Evolutionary conservation across 2,113 vertebrate species (phyloP).

Genomic region (Pterocles burchelli): DNA sequence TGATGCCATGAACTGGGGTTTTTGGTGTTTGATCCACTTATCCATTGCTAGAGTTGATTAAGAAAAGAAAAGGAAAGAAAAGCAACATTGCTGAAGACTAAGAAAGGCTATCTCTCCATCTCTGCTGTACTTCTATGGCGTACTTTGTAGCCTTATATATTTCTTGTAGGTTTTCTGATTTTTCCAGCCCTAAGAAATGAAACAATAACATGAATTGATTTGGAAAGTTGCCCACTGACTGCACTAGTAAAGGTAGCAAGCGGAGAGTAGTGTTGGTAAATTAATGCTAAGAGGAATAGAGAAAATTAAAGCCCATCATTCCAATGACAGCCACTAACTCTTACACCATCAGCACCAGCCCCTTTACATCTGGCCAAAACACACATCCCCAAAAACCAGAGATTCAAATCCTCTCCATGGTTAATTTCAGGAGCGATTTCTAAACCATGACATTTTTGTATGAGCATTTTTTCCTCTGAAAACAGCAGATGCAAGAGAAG

Average conservation of each 20-base stretch:
- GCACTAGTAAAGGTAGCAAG: background rate
- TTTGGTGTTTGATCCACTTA: conserved; percentile 57
- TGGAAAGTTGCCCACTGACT: conserved; percentile 13
- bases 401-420: background rate
- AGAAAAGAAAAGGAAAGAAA: background rate
- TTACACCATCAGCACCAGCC: background rate
- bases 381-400: background rate
- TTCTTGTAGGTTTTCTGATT: conserved; percentile 12
- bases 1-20: background rate
- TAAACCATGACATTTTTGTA: background rate
- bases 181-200: conserved; percentile 8
- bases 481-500: background rate
- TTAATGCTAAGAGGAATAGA: background rate
- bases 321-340: background rate
- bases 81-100: background rate
- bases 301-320: background rate
- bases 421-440: background rate
- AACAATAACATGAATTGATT: conserved; percentile 48
- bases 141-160: background rate
- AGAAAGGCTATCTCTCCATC: background rate
- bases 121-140: background rate
- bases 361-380: background rate
- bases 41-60: background rate
- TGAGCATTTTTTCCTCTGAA: background rate
- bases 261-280: background rate